These are phyloP conservation scores for Rhopilema esculentum DNA, from an alignment of 30 jellyfish, hydroid and myxozoan species.

Conservation along the genomic window DNA sequence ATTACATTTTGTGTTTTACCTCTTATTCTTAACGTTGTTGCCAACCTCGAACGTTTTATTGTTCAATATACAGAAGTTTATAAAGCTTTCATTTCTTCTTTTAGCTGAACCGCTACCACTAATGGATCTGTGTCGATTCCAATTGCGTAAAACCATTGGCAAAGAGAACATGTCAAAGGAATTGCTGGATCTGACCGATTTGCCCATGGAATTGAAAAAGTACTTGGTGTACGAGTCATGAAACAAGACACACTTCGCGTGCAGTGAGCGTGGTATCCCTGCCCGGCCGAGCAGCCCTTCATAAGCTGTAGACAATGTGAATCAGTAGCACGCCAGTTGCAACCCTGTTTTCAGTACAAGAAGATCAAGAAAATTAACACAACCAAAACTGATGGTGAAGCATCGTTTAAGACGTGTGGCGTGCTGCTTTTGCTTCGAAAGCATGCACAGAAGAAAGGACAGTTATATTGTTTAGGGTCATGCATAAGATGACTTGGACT, in stretches of 20 bases:
- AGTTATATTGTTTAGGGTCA: not conserved
- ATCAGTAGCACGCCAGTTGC: slow-evolving; percentile 8
- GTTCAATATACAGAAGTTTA: too few relatives aligned
- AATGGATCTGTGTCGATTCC: slow-evolving; percentile 90
- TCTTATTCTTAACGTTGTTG: too few relatives aligned
- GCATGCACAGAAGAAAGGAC: not conserved
- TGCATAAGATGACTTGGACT: not conserved
- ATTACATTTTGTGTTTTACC: too few relatives aligned
- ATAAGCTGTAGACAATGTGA: slow-evolving; percentile 14
- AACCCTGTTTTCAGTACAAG: slow-evolving; percentile 6
- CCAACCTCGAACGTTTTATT: too few relatives aligned
- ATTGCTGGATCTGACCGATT: slow-evolving; percentile 65
- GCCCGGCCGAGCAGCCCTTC: not conserved
- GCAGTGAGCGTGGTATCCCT: slow-evolving; percentile 15
- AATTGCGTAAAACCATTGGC: slow-evolving; percentile 90
- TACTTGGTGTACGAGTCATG: slow-evolving; percentile 94
- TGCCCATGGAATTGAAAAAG: slow-evolving; percentile 85
- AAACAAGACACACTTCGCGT: slow-evolving; percentile 27
- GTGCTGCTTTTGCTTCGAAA: not conserved
- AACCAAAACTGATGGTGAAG: not conserved
- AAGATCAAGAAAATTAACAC: not conserved
- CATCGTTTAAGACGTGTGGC: not conserved
- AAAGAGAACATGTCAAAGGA: slow-evolving; percentile 88
- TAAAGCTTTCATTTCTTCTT: not conserved
- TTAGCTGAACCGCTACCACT: slow-evolving; percentile 98